A percentile compares a stretch with the other conserved stretches of the same genome.
phyloP scores from a whole-genome alignment of 2,113 vertebrate genomes.

The Podiceps cristatus region DNA sequence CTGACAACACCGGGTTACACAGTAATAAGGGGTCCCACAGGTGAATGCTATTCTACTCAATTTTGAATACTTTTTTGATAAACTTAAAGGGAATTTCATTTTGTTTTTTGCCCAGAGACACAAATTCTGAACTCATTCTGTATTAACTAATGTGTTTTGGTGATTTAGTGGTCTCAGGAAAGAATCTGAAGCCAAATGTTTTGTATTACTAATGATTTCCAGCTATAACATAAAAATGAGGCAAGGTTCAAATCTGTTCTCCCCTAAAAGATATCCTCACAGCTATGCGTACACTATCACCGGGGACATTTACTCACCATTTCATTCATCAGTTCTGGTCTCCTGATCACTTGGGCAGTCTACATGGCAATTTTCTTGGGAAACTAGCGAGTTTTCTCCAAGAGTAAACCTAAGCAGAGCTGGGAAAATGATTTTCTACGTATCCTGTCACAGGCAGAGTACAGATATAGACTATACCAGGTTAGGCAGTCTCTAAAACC shows the following conservation, averaged over 20 bases:
- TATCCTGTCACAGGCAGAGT: background rate
- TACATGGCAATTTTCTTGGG: background rate
- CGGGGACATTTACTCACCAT: background rate
- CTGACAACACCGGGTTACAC: background rate
- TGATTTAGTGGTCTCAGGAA: background rate
- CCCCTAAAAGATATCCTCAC: background rate
- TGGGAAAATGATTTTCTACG: background rate
- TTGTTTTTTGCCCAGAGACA: background rate
- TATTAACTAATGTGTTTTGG: background rate
- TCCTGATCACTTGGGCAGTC: background rate
- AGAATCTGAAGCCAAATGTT: background rate
- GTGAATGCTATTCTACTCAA: background rate
- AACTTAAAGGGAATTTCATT: background rate
- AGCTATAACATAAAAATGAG: background rate
- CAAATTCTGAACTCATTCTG: background rate
- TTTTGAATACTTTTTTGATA: background rate
- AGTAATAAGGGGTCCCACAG: background rate
- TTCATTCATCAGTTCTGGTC: background rate
- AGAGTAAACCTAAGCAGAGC: background rate
- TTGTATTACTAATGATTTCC: background rate
- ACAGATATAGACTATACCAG: rapidly evolving
- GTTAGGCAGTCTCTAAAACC: background rate
- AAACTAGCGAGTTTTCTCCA: background rate
- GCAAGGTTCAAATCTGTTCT: background rate
- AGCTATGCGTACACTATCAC: rapidly evolving